Percentiles rank a stretch among this genome's conserved stretches.
Conservation (phyloP, 2,797 vertebrate species). For the Oreortyx pictus region DNA sequence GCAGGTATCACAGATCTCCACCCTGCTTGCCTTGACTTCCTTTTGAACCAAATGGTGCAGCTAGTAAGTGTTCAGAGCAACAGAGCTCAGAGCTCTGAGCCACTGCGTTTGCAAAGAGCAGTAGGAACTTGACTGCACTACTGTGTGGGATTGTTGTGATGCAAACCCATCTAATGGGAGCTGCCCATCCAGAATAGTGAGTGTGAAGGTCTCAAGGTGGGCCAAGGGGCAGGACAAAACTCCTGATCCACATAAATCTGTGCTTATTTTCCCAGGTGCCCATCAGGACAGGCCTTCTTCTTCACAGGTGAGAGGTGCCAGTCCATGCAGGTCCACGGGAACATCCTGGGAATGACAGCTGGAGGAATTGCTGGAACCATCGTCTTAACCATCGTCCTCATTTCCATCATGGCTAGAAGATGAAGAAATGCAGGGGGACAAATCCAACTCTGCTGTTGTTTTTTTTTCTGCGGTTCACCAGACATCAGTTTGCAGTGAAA, state of each 20-base stretch:
- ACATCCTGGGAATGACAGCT: constrained; percentile 80
- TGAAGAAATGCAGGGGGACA: neutral
- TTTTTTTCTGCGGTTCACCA: neutral
- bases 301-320: constrained; percentile 86
- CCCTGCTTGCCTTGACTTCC: neutral
- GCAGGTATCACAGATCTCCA: constrained; percentile 82
- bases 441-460: neutral
- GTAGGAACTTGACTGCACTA: neutral
- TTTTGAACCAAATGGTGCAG: neutral
- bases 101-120: neutral
- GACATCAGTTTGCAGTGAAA: neutral
- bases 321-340: constrained; percentile 74
- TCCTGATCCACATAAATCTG: neutral
- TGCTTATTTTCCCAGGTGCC: constrained; percentile 79
- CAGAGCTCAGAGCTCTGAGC: neutral
- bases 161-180: neutral
- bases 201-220: neutral
- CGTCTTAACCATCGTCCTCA: constrained; percentile 76
- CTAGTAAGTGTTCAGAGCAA: neutral
- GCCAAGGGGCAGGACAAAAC: neutral
- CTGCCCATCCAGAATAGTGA: neutral
- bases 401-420: constrained; percentile 76
- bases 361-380: constrained; percentile 78
- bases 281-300: constrained; percentile 80
- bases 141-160: neutral